Percentiles rank a stretch among this genome's conserved stretches.
Conservation (phyloP, 1,140 invertebrate species). For the Mercenaria mercenaria region DNA sequence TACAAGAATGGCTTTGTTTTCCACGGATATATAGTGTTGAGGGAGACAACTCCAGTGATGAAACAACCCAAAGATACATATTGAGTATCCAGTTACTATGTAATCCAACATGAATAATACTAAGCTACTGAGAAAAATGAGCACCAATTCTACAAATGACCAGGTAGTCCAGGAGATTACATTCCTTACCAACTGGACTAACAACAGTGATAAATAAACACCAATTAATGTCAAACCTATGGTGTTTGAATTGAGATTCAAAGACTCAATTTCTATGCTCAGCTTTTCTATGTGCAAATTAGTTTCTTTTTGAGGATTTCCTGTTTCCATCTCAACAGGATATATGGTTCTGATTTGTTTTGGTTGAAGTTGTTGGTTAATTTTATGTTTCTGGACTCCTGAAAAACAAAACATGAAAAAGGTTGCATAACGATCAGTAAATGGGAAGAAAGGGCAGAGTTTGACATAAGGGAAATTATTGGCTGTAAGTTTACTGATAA, state of each 20-base stretch:
- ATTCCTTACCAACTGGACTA: neutral
- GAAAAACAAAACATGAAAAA: too few relatives aligned
- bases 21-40: conserved; percentile 10
- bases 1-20: conserved; percentile 68
- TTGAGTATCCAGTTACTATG: neutral
- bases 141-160: neutral
- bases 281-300: conserved; percentile 7
- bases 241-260: neutral
- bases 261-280: neutral
- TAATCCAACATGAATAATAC: neutral
- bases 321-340: neutral
- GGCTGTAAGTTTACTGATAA: too few relatives aligned
- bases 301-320: neutral
- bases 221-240: neutral
- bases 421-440: too few relatives aligned
- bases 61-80: neutral
- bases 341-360: too few relatives aligned
- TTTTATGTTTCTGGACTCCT: too few relatives aligned
- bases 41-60: conserved; percentile 3
- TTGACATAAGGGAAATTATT: too few relatives aligned
- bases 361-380: too few relatives aligned
- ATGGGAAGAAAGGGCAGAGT: too few relatives aligned
- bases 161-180: neutral
- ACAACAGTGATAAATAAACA: neutral
- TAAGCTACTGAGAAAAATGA: neutral